Conservation (phyloP, 1,140 invertebrate genomes). For the Trichonephila inaurata region DNA sequence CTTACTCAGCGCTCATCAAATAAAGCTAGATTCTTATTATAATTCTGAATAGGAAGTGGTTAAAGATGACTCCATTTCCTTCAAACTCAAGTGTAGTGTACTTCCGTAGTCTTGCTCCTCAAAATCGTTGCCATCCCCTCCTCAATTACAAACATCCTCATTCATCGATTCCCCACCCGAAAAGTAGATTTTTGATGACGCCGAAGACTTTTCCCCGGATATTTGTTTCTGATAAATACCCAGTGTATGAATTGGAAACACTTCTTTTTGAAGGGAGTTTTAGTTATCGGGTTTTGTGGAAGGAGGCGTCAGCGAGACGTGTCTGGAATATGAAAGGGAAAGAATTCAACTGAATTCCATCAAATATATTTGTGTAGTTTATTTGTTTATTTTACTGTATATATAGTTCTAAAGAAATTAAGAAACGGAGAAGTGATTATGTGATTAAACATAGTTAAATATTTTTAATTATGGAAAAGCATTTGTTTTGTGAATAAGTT, state of each 20-base stretch:
- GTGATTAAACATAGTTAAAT: no score
- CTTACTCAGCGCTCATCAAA: background rate
- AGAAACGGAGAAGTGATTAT: no score
- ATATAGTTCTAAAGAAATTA: no score
- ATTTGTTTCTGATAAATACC: constrained; percentile 15
- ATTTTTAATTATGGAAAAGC: no score
- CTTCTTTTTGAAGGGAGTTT: background rate
- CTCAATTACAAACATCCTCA: constrained; percentile 25
- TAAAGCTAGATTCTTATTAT: background rate
- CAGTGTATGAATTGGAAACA: background rate
- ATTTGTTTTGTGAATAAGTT: no score
- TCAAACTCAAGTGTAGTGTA: background rate
- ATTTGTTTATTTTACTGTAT: no score
- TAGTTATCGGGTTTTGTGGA: background rate
- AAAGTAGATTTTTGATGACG: background rate
- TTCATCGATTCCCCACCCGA: background rate
- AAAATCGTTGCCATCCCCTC: background rate
- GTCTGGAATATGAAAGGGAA: background rate
- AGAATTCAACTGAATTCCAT: background rate
- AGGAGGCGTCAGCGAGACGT: background rate
- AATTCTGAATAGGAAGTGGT: constrained; percentile 39
- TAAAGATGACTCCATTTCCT: constrained; percentile 25
- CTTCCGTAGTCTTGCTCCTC: background rate
- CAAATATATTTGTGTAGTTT: background rate
- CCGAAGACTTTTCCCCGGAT: background rate